Evolutionary conservation across 1,140 invertebrate species (phyloP), one percentile per base, ranked within the genome.

Genomic region (Drosophila arizonae): DNA sequence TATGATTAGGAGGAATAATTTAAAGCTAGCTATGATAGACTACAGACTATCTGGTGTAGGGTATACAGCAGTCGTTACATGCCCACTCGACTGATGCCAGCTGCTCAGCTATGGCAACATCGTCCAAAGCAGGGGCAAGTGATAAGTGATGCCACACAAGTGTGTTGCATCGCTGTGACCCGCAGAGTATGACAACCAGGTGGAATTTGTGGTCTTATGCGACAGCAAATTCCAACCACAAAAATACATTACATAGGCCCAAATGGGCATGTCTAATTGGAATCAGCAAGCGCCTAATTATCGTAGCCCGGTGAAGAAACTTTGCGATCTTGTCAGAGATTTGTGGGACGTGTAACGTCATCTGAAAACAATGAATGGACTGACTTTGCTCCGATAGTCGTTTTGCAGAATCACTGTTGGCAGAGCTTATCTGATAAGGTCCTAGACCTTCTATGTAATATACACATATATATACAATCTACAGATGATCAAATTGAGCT

Each of bases 31-130:
- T 30, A 4, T 6, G 28, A 30, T 36, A 36, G 33, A 36, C 8
- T 9, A 9, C 0, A 3, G 3, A 8, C 11, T 9, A 4, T 11
- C 10, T 39, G 1, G 13, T 51, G 48, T 6, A 51, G 50, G 50
- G 50, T 51, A 33, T 46, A 15, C 4, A 28, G 24, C 43, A 5
- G 26, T 57, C 55, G 55, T 4, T n/a, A 28, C 72, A 30, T 76
- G 6, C 33, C 33, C 8, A 33, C 33, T 76, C 64, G 87, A 87
- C 76, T 87, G 41, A 60, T 87, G 28, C 28, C 6, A 78, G 78
- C 68, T 76, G 75, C 50, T 68, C 77, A 54, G 39, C 21, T 54
- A 46, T 61, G 70, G 63, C 55, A 72, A 66, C 48, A 72, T 64
- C 30, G 15, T 13, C 21, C 6, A 24, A 17, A 36, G 10, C 13